Evolutionary conservation across 1,140 invertebrate genomes (phyloP).

Genomic region (Zaprionus kolodkinae): DNA sequence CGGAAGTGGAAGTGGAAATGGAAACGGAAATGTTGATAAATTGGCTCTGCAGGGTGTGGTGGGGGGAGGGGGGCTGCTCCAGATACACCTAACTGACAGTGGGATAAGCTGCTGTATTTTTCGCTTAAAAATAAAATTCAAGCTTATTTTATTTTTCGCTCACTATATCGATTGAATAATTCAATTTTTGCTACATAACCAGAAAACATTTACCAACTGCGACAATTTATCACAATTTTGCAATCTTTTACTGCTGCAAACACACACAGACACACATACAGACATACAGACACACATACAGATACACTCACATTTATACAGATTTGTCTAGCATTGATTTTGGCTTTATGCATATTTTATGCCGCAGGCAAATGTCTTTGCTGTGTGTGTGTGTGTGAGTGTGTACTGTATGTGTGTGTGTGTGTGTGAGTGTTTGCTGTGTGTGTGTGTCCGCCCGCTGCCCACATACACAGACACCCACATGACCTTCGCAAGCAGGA

Average conservation of each 20-base stretch:
- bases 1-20: constrained; percentile 43
- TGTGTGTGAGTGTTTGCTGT: not conserved
- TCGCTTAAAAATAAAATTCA: not conserved
- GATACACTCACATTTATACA: not conserved
- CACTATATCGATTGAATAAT: constrained; percentile 48
- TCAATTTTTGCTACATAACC: constrained; percentile 45
- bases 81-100: not conserved
- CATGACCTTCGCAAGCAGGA: constrained; percentile 67
- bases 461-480: constrained; percentile 52
- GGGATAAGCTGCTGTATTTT: not conserved
- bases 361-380: constrained; percentile 31
- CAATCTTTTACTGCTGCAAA: constrained; percentile 51
- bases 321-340: constrained; percentile 60
- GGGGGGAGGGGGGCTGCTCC: not conserved
- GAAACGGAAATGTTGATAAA: constrained; percentile 71
- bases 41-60: constrained; percentile 8
- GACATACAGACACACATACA: not conserved
- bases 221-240: constrained; percentile 65
- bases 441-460: not conserved
- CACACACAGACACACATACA: not conserved
- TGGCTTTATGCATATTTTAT: constrained; percentile 63
- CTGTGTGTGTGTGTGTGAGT: not conserved
- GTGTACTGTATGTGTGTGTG: too few species aligned
- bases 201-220: constrained; percentile 60
- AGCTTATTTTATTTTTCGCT: constrained; percentile 6